Conservation (phyloP, 1,140 invertebrate species). For the Halyomorpha halys region DNA sequence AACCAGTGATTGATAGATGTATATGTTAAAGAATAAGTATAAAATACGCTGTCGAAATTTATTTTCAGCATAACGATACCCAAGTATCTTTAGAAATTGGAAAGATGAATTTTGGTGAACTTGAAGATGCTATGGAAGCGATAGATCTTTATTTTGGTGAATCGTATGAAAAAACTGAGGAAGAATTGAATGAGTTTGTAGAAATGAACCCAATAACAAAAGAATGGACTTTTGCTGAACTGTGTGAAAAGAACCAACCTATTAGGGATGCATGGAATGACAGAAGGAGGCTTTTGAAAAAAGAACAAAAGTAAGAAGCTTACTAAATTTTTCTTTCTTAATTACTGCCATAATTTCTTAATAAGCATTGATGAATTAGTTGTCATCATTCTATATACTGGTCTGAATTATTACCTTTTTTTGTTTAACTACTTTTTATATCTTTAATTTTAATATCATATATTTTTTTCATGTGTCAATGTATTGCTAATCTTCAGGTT, state of each 20-base stretch:
- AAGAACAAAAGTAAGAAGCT: background rate
- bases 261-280: conserved; percentile 10
- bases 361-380: no score
- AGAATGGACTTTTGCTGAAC: background rate
- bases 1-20: no score
- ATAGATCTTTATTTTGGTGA: background rate
- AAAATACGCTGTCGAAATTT: no score
- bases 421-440: no score
- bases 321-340: no score
- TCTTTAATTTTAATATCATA: no score
- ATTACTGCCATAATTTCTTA: no score
- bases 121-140: background rate
- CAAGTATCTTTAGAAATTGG: conserved; percentile 7
- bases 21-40: no score
- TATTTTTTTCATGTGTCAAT: no score
- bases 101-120: background rate
- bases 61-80: background rate
- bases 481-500: no score
- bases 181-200: background rate
- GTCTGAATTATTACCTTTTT: no score
- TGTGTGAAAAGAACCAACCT: background rate
- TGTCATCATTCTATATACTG: no score
- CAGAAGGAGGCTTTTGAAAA: conserved; percentile 1
- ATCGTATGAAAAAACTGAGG: background rate
- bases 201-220: background rate